Base-by-base conservation (phyloP, 2,797 vertebrate species). In the Clarias laeviceps region DNA sequence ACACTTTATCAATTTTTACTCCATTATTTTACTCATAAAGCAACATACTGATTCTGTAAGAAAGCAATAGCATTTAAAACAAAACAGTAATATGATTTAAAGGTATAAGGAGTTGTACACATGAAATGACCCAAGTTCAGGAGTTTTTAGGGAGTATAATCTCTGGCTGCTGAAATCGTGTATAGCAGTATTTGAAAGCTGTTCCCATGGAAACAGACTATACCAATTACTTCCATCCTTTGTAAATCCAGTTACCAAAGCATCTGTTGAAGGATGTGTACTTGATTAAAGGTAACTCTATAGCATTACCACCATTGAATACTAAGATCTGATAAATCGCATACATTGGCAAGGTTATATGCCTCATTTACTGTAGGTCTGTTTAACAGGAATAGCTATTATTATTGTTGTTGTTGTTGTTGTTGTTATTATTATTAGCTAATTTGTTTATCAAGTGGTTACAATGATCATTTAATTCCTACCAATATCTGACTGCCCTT, bases 211-310 rank as follows among this genome's bases (percentile, higher is more conserved):
- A 92, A 90, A 94, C 88, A 89, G 87, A 89, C 84, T 84, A 80
- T 84, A 73, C 83, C 92, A 93, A 94, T 94, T 91, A 91, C 93
- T 94, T 93, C 93, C 93, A 93, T 91, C 91, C 91, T 90, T 80
- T 70, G 73, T 56, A 90, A 88, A 83, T 79, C 82, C 88, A 84
- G 88, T 88, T 88, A 81, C 86, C 86, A 69, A 86, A 82, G 69
- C 50, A 45, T 85, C 73, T 74, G 86, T 45, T 78, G 45, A 50
- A 20, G 72, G 34, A 54, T n/a, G 40, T 8, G 32, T 68, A 57
- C 56, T 83, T 81, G 57, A 84, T 82, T 84, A 84, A 77, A 89
- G 59, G 29, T 78, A 61, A 87, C 34, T 45, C 15, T 37, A 84
- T 15, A 68, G 61, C 37, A 87, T 54, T 18, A 50, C 20, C 61